Base-by-base conservation (phyloP, 1,140 invertebrate species). In the Neelides sp. region DNA sequence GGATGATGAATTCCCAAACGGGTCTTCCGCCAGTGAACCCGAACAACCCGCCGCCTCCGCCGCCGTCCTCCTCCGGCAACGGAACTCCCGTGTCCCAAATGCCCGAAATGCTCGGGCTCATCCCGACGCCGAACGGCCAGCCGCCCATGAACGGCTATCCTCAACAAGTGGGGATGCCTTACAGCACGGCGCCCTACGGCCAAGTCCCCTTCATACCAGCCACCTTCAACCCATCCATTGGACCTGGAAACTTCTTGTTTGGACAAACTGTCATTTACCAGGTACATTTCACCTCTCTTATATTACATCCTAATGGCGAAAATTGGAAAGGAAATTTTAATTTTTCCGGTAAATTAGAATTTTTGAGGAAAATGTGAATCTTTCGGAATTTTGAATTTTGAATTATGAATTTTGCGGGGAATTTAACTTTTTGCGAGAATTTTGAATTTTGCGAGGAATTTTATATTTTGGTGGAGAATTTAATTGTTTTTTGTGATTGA, bases 221-320 rank as follows among this genome's bases (percentile, higher is more conserved):
- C n/a, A 42, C 30, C n/a, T 60, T 54, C 28, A 60, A 56, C 39
- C 54, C 50, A 1, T n/a, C n/a, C n/a, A 34, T 47, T 34, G 36
- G 50, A 5, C 49, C 49, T 12, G 51, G 56, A 17, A 58, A 58
- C 39, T 58, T 54, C 40, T 44, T 58, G 0, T 58, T 54, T 40
- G 50, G 50, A 30, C 53, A 55, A 50, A 42, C 53, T 19, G 54
- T 60, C n/a, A 60, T 60, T 22, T 60, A 60, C 36, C 54, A 60
- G 47, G 50, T 50, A 49, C 28, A 34, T 12, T 40, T 40, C 19
- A 39, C 19, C 37, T 12, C 10, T 40, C 10, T 13, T 12, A 12
- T 40, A 10, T 40, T 17, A 7, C 10, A 7, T 15, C 20, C 4
- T 8, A 43, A 43, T 4, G 15, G 4, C 15, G 5, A 20, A 12